Base-by-base conservation (phyloP, 2,797 vertebrate species). In the Rhabdomys pumilio region DNA sequence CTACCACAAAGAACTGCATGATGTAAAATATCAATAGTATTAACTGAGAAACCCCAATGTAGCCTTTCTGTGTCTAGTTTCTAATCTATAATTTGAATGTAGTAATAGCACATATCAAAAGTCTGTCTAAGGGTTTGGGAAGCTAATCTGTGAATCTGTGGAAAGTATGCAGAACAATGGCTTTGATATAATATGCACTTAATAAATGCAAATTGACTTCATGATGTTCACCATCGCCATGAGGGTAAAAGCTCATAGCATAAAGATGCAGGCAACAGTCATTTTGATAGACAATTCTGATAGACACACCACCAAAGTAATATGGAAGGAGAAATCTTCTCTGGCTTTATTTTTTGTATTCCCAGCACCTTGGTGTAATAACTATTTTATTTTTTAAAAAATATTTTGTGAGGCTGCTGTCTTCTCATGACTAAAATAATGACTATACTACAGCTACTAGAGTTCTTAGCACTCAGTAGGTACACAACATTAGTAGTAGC, bases 311-410 rank as follows among this genome's bases (percentile, higher is more conserved):
- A 90, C 76, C 47, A 92, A 59, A 79, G 22, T 20, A 69, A 41
- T 38, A 20, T 34, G 41, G 94, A 91, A 91, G 47, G 38, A 86
- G 29, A 91, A 81, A 24, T 89, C 29, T 79, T 93, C 17, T 79
- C 72, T 92, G 76, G 47, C 4, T 90, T 94, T 88, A 73, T 90
- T 96, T 88, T 72, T 50, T 80, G 6, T 80, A 84, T 69, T 53
- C 77, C 26, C 3, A 84, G n/a, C 12, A 93, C 24, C 50, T 89
- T 38, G n/a, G 20, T 73, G 9, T 82, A 86, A 24, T 10, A 82
- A 65, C 11, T 63, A 63, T 96, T 83, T 86, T 75, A 79, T 86
- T 84, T 84, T 22, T 85, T 50, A 15, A 44, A 15, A 44, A 44
- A 44, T 53, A 69, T 85, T 67, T n/a, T 6, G 3, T 69, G 63